Evolutionary conservation across 1,140 invertebrate genomes (phyloP).

Genomic region (Cotesia chilonis): DNA sequence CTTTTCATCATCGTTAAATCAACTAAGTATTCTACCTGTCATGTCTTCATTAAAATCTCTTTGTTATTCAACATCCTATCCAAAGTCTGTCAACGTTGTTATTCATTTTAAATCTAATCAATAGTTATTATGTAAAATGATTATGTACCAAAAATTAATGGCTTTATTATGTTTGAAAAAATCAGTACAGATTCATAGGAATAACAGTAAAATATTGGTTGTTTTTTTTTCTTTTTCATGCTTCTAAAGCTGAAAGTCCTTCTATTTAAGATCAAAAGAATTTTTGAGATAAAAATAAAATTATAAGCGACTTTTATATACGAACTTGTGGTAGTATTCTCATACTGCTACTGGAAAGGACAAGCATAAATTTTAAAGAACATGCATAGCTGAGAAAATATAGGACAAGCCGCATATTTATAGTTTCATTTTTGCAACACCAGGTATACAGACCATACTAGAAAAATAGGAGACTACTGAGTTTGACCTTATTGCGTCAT

Average conservation of each 20-base stretch:
- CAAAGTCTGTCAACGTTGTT: too few species aligned
- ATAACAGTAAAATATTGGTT: too few species aligned
- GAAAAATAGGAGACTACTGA: constrained; percentile 38
- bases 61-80: constrained; percentile 4
- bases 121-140: too few species aligned
- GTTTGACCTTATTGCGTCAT: constrained; percentile 59
- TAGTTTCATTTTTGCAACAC: background rate
- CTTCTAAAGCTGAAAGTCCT: too few species aligned
- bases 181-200: too few species aligned
- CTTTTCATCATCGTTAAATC: constrained; percentile 46
- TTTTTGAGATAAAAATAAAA: too few species aligned
- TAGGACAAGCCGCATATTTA: constrained; percentile 16
- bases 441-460: constrained; percentile 2
- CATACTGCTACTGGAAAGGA: background rate
- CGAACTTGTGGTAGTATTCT: background rate
- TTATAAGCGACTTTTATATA: too few species aligned
- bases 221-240: too few species aligned
- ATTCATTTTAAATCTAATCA: too few species aligned
- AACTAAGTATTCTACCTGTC: constrained; percentile 50
- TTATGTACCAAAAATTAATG: too few species aligned
- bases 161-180: too few species aligned
- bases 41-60: constrained; percentile 57
- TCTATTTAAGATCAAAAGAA: too few species aligned
- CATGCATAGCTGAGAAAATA: constrained; percentile 6
- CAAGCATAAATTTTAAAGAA: background rate